These are phyloP conservation scores for Caenorhabditis sp. DNA, from an alignment of 2,888 invertebrate genomes.

Conservation along the genomic window DNA sequence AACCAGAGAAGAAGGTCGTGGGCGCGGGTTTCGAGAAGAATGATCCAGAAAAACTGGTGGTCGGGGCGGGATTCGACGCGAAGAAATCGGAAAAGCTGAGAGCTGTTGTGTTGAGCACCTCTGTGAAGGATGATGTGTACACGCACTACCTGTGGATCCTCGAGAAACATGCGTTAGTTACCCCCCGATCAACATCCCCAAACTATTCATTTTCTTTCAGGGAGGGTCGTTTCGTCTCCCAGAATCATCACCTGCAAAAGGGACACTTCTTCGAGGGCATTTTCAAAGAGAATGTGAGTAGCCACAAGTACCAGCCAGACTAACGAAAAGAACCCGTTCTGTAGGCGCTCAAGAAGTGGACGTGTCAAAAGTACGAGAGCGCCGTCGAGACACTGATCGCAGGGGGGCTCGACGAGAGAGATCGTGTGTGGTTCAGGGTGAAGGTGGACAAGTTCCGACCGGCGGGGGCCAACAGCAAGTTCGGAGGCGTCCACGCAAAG, in stretches of 20 bases:
- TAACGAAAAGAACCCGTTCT: too few relatives aligned
- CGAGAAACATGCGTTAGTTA: constrained; percentile 13
- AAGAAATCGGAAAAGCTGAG: not conserved
- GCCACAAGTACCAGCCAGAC: too few relatives aligned
- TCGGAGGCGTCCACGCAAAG: not conserved
- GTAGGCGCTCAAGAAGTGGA: constrained; percentile 1
- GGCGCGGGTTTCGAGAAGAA: not conserved
- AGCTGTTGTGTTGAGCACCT: constrained; percentile 19
- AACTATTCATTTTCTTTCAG: not conserved
- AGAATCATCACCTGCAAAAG: not conserved
- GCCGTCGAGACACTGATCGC: not conserved
- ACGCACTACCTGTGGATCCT: constrained; percentile 28
- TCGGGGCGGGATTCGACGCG: constrained; percentile 13
- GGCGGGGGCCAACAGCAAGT: constrained; percentile 3
- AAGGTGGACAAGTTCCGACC: constrained; percentile 16
- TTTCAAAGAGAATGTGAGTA: constrained; percentile 9
- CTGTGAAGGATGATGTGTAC: not conserved
- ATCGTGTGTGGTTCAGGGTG: constrained; percentile 14
- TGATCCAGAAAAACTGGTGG: not conserved
- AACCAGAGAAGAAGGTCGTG: not conserved
- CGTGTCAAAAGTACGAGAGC: constrained; percentile 8
- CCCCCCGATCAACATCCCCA: not conserved
- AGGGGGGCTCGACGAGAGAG: constrained; percentile 3
- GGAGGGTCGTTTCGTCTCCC: constrained; percentile 8
- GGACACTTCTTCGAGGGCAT: constrained; percentile 27